Base-by-base conservation (phyloP, 2,113 vertebrate species). In the Campylorhamphus procurvoides region DNA sequence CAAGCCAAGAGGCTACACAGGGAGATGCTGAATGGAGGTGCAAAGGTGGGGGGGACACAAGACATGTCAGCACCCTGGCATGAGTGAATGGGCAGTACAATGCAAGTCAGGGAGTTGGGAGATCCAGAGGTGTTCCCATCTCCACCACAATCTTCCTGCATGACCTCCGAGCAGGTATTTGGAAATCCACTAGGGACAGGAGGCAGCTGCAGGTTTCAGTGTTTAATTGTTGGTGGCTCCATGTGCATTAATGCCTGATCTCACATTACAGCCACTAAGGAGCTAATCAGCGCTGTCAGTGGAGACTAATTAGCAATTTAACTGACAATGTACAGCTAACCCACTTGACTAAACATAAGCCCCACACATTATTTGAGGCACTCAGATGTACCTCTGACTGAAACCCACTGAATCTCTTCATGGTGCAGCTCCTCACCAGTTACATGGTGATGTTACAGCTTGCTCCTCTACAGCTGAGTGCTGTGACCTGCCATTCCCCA, bases 71-170 rank as follows among this genome's bases (percentile, higher is more conserved):
- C 55, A 80, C 18, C 16, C 8, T 68, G 87, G 23, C 67, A 58
- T 1, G 5, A 64, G 24, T 2, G 0, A 75, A 85, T 29, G 12
- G 11, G 27, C 44, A 29, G 37, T 47, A 72, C 12, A 0, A 0
- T 33, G 37, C 15, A 46, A 46, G 17, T 5, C 0, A 0, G 19
- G 62, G 44, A 82, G 58, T 37, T 2, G 3, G 52, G 64, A 69
- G 39, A 71, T 87, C 55, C 89, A 89, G 68, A 87, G 55, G 31
- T 1, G 0, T 77, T 89, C 50, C 25, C 14, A 7, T 50, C 73
- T 72, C 47, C 33, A 77, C 15, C 72, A 62, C 42, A 81, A 46
- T 55, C 63, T 84, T 86, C 25, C 67, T 7, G 0, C 15, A 4
- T 39, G 58, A 76, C 58, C 18, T 94, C 79, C 55, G 68, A 49